Evolutionary conservation across 2,113 vertebrate genomes (phyloP).

Genomic region (Motacilla tschutschensis): DNA sequence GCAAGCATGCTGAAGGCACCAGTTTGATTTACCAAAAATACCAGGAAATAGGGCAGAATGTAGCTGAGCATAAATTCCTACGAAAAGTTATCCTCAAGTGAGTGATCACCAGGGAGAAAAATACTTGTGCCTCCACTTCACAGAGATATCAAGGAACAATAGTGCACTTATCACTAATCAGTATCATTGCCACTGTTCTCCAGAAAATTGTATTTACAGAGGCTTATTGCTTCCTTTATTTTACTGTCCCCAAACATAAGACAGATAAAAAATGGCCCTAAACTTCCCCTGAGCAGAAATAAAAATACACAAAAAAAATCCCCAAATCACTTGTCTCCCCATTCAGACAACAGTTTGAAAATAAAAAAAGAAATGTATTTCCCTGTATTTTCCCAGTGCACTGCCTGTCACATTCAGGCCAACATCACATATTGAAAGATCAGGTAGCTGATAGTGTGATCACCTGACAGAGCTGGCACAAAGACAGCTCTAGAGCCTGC

Average conservation of each 20-base stretch:
- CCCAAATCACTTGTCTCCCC: not conserved
- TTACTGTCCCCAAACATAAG: not conserved
- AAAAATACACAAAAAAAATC: not conserved
- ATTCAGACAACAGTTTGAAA: not conserved
- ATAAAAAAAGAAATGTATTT: not conserved
- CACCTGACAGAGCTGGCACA: not conserved
- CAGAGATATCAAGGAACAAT: not conserved
- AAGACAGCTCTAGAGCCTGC: not conserved
- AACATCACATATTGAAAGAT: not conserved
- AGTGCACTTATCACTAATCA: slow-evolving; percentile 6
- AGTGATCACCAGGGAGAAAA: slow-evolving; percentile 52
- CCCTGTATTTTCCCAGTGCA: not conserved
- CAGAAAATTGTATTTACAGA: slow-evolving; percentile 1
- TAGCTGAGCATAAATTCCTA: slow-evolving; percentile 28
- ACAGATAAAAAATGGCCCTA: not conserved
- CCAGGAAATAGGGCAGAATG: slow-evolving; percentile 41
- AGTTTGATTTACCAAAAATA: slow-evolving; percentile 42
- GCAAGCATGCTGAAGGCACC: slow-evolving; percentile 1
- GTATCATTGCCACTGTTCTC: not conserved
- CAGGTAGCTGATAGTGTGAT: not conserved
- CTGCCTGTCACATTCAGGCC: not conserved
- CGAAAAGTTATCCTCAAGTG: slow-evolving; percentile 18
- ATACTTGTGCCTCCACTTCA: slow-evolving; percentile 4
- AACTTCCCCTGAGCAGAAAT: not conserved
- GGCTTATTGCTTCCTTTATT: not conserved